Evolutionary conservation across 2,797 vertebrate genomes (phyloP), one percentile per base, ranked within the genome.

Genomic region (Falco peregrinus): DNA sequence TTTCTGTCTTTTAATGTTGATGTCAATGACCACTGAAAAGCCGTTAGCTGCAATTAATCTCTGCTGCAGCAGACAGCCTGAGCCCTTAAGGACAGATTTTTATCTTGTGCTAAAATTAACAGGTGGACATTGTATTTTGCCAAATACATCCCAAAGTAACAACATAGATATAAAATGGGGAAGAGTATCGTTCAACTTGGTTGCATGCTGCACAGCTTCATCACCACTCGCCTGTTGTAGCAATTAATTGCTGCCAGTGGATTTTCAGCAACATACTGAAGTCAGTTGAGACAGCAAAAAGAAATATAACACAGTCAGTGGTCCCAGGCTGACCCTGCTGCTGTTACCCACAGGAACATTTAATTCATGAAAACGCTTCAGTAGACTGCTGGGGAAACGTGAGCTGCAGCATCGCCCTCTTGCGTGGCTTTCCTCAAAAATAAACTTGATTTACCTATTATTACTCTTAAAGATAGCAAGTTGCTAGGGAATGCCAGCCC

Each of bases 171-270:
- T 56, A 18, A 51, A 63, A 39, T 0, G 4, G 19, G 31, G 48
- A 54, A 48, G 4, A 80, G 5, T 1, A 14, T n/a, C 0, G 0
- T 51, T 51, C 33, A 20, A 1, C 19, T 48, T 3, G 16, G 17
- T 3, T 25, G 29, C 2, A 0, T 1, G 17, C 6, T 1, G 45
- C 0, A 0, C 13, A 54, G 63, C 63, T 24, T 9, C 60, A 1
- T 1, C 29, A 60, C 64, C n/a, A 4, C 35, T 56, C 8, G 2
- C 22, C 65, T 47, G 3, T 4, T 90, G 61, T 2, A 45, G 60
- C 37, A 83, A 54, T 67, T 24, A 56, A 65, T 26, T 47, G 9
- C 54, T 78, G 69, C 25, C n/a, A 22, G 18, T 6, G 26, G 64
- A 51, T 43, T 74, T 59, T 56, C 57, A 91, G 56, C 39, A 35